Base-by-base conservation (phyloP, 2,888 invertebrate genomes). In the Chelonus formosanus region DNA sequence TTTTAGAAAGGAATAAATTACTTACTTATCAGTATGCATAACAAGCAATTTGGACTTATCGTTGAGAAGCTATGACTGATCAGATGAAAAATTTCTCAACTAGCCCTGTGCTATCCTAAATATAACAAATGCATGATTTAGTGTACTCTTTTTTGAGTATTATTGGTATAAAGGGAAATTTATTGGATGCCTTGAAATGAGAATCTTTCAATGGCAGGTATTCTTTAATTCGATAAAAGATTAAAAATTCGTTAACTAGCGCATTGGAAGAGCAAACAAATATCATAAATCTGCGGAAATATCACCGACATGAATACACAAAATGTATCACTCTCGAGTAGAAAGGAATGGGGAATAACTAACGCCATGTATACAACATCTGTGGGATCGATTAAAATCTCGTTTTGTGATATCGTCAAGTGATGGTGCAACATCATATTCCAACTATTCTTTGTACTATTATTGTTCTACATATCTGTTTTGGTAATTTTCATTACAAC, bases 331-430 rank as follows among this genome's bases (percentile, higher is more conserved):
- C 52, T 52, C 52, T 20, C 32, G 52, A 52, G 50, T 50, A 35
- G 35, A 40, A 50, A 10, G 10, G 20, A 48, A 10, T 10, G 63
- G 54, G 56, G 47, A 63, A 60, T 60, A 52, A 60, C 60, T 56
- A 63, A 56, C 55, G 56, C 56, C 20, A 47, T 55, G 20, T 56
- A 32, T 63, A 63, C 55, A 63, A 56, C 63, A 63, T 56, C 63
- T 63, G 63, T 55, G 55, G 63, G 31, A 48, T 52, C 70, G 71
- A 71, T 70, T 70, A 71, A 71, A 71, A 71, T 70, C 71, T 71
- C 71, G 70, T 68, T 71, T 71, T 68, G 56, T 48, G 40, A 63
- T 63, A 36, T 63, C 63, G 55, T 55, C 48, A 48, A 63, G 36
- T 63, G 55, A 63, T 45, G 56, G 48, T 56, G 10, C 56, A 63